These are phyloP conservation scores for Orthosia gothica DNA, from an alignment of 2,888 invertebrate species.

Conservation along the genomic window DNA sequence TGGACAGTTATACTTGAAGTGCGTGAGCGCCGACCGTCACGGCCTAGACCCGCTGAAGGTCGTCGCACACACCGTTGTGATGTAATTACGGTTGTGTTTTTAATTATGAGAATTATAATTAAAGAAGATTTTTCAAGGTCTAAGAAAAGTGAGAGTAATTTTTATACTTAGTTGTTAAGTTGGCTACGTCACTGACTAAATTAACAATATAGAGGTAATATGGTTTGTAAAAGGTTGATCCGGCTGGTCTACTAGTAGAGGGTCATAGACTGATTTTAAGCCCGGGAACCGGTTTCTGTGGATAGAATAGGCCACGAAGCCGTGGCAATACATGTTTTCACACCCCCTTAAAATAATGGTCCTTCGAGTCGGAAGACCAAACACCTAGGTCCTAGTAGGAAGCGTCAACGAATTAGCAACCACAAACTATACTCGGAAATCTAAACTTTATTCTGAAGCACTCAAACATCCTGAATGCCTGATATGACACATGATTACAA, in stretches of 20 bases:
- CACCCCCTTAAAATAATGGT: background rate
- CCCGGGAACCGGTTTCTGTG: too few relatives aligned
- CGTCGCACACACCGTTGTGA: conserved; percentile 40
- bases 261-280: too few relatives aligned
- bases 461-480: background rate
- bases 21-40: conserved; percentile 58
- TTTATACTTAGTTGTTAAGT: background rate
- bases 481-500: conserved; percentile 5
- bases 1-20: conserved; percentile 53
- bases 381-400: background rate
- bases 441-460: background rate
- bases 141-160: conserved; percentile 24
- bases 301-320: too few relatives aligned
- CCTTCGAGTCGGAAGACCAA: background rate
- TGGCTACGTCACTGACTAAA: too few relatives aligned
- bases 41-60: conserved; percentile 66
- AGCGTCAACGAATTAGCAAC: background rate
- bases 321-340: too few relatives aligned
- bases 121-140: conserved; percentile 9
- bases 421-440: background rate
- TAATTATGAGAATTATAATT: conserved; percentile 22
- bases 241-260: too few relatives aligned
- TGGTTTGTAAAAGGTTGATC: too few relatives aligned
- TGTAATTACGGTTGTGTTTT: conserved; percentile 29
- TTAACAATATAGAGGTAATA: too few relatives aligned